phyloP scores from a whole-genome alignment of 1,140 invertebrate genomes.

The Nymphalis io region DNA sequence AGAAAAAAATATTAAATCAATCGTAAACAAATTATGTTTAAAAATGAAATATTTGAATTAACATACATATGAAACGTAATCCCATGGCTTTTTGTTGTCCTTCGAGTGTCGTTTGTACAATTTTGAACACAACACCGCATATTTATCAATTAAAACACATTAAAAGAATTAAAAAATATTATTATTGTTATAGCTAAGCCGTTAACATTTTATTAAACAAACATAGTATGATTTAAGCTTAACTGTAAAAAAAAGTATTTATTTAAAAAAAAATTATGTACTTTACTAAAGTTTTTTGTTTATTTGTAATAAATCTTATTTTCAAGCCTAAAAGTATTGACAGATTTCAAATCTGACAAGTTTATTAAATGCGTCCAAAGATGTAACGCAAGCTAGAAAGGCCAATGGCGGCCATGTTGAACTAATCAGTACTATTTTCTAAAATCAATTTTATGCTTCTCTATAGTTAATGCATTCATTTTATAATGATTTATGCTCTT shows the following conservation, averaged over 20 bases:
- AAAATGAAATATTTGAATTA: neutral
- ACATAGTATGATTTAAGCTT: neutral
- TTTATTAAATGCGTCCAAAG: neutral
- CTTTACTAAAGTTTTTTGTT: neutral
- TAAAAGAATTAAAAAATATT: neutral
- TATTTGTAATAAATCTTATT: neutral
- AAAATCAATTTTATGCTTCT: neutral
- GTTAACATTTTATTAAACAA: neutral
- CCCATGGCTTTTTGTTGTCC: conserved; percentile 54
- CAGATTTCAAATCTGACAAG: neutral
- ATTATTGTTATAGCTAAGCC: neutral
- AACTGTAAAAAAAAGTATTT: neutral
- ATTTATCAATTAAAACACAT: conserved; percentile 25
- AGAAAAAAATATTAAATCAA: neutral
- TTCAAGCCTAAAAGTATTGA: neutral
- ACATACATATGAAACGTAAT: conserved; percentile 69
- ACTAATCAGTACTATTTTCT: neutral
- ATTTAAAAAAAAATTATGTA: neutral
- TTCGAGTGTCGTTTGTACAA: conserved; percentile 58
- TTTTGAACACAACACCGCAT: conserved; percentile 64
- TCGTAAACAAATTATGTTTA: neutral
- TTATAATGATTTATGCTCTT: too few species aligned
- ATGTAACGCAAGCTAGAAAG: neutral
- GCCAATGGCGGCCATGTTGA: neutral
- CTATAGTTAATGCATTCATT: neutral